Base-by-base conservation (phyloP, 2,113 vertebrate species). In the Lamprologus speciosus region DNA sequence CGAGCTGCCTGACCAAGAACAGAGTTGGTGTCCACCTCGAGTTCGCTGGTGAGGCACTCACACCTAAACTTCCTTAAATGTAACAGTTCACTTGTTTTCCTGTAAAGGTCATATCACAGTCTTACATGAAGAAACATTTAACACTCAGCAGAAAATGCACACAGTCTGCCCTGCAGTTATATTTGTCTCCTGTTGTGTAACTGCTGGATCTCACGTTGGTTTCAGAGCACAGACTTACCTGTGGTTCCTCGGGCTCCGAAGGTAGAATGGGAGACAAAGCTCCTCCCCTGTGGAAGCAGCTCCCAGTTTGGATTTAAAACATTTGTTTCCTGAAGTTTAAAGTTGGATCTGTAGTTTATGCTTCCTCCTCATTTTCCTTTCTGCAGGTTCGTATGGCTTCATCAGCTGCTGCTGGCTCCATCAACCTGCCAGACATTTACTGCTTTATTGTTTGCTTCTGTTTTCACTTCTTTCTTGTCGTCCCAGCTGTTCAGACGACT, bases 401-500 rank as follows among this genome's bases (percentile, higher is more conserved):
- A 63, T 63, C 28, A n/a, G 58, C 58, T 63, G 58, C 31, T 63
- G 58, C 58, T 35, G 58, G 28, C 31, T 35, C 31, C 31, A n/a
- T 65, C 17, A 65, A 13, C n/a, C 63, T 68, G n/a, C 35, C 35
- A 21, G 19, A 3, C 12, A 13, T 9, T 68, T 40, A 40, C 5
- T 40, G 5, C 12, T 0, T 8, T 68, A 23, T 14, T 40, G 63
- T 68, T 70, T 70, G 11, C 35, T 68, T 68, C 11, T 40, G 21
- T 68, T 68, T 40, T 68, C 63, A 14, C 35, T 68, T 68, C 33
- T 68, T 37, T 68, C 60, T 37, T 21, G 33, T 37, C 11, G 5
- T 37, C 63, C 33, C 65, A 16, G 35, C 65, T 23, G n/a, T 8
- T 40, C 13, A 45, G 65, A 2, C n/a, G 2, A 0, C 65, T 42